Evolutionary conservation across 2,797 vertebrate species (phyloP), one percentile per base, ranked within the genome.

Genomic region (Typhlichthys eigenmanni): DNA sequence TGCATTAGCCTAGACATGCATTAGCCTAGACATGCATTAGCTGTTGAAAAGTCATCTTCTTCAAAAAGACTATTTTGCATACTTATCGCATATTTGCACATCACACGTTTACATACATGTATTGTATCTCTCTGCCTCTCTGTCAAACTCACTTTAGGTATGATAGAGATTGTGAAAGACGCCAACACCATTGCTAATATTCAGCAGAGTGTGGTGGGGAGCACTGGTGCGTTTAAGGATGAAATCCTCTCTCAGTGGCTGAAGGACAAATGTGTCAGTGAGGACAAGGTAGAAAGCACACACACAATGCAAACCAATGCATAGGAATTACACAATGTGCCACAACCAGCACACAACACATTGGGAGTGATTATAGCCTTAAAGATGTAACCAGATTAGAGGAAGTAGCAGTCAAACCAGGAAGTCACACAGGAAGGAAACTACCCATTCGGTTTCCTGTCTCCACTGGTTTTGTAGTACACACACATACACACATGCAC

Each of bases 101-200:
- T 19, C 19, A 19, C 34, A 8, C 34, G 1, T 38, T 5, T 8
- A 3, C 7, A 1, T 2, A 3, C 13, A 1, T 17, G 1, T 52
- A 45, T 13, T 17, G 6, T 47, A 11, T 10, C 43, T 65, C 47
- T 56, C 29, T 56, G 12, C 5, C 29, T 38, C 29, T 11, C 4
- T 56, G 16, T 51, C 34, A 38, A 38, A 38, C 34, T 38, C 34
- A 8, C 16, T 48, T 5, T 57, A 99, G 98, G 98, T 64, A 99
- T 99, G 96, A 99, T 99, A 0, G 95, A 99, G 90, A 98, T 98
- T 1, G 98, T 99, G 52, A 98, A 98, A 83, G 96, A 99, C 4
- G 97, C 98, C 75, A 96, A 94, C 14, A 99, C 98, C 24, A 98
- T 99, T 17, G 98, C 98, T 43, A 97, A 98, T 91, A 99, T 99